Base-by-base conservation (phyloP, 2,797 vertebrate species). In the Avahi laniger region DNA sequence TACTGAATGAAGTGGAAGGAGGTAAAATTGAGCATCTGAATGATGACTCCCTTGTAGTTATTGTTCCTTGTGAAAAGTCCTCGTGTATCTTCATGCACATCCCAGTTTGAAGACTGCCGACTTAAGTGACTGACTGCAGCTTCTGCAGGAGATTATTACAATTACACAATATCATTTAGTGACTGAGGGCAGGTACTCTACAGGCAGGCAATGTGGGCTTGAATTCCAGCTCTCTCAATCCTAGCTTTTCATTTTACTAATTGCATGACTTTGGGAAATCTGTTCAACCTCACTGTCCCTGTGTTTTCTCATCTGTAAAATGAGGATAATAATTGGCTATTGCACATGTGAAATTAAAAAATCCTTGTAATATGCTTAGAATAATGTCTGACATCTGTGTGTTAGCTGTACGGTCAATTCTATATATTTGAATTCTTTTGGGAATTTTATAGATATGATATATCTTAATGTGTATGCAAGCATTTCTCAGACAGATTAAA, bases 1-100 rank as follows among this genome's bases (percentile, higher is more conserved):
- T 57, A 35, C 15, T 89, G 81, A 90, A 70, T 89, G 61, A 89
- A 95, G n/a, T 95, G 9, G 22, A 65, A 92, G 30, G 35, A 94
- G 7, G 5, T 24, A 17, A 33, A 33, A 6, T 43, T 89, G 26
- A 86, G 18, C 30, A 57, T 80, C 57, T 95, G 24, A 18, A 65
- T 30, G 48, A 26, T 76, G 6, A 69, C 24, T 78, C 38, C 12
- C n/a, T 86, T 85, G 4, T 65, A 92, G 5, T 81, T 89, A 61
- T 12, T 83, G 7, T 79, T 38, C 41, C 14, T 79, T 61, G 28
- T 50, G 54, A 79, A 80, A 79, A 75, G 38, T 85, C 13, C 4
- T 63, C 46, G 22, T 61, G 24, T 89, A 38, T 79, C 8, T 38
- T 93, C 28, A 28, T 73, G 20, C 13, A 54, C 12, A 38, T 38